Conservation (phyloP, 2,797 vertebrate genomes). For the Cheirogaleus major region DNA sequence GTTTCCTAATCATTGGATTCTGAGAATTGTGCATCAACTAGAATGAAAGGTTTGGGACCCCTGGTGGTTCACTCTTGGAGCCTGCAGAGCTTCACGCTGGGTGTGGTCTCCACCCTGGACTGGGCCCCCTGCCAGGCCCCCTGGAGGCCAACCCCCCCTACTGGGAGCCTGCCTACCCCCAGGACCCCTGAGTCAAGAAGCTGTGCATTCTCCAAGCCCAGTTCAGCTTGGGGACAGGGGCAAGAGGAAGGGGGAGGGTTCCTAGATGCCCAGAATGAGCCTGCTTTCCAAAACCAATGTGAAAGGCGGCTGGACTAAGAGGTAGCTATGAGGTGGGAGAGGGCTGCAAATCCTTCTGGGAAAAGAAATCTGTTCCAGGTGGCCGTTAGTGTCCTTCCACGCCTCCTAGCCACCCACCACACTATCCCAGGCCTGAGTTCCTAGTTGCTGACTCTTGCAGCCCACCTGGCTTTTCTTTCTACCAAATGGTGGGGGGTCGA, state of each 20-base stretch:
- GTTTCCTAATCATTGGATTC: slow-evolving; percentile 52
- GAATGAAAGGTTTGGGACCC: slow-evolving; percentile 81
- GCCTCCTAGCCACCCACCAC: not conserved
- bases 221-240: slow-evolving; percentile 54
- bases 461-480: slow-evolving; percentile 45
- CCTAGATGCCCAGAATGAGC: not conserved
- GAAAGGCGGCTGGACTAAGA: slow-evolving; percentile 53
- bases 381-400: not conserved
- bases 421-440: not conserved
- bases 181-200: slow-evolving; percentile 42
- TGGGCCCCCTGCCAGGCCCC: slow-evolving; percentile 71
- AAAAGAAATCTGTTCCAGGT: slow-evolving; percentile 37
- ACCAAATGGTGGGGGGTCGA: not conserved
- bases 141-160: not conserved
- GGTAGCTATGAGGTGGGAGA: slow-evolving; percentile 41
- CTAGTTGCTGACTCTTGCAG: slow-evolving; percentile 1
- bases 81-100: slow-evolving; percentile 55
- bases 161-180: slow-evolving; percentile 22
- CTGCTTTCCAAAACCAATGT: slow-evolving; percentile 71
- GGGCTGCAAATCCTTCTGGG: slow-evolving; percentile 50
- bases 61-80: slow-evolving; percentile 75
- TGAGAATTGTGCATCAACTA: slow-evolving; percentile 78
- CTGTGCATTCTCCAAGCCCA: slow-evolving; percentile 3
- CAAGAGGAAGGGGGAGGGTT: not conserved
- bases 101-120: slow-evolving; percentile 81